phyloP scores from a whole-genome alignment of 2,113 vertebrate species.

The Chaetodon auriga region DNA sequence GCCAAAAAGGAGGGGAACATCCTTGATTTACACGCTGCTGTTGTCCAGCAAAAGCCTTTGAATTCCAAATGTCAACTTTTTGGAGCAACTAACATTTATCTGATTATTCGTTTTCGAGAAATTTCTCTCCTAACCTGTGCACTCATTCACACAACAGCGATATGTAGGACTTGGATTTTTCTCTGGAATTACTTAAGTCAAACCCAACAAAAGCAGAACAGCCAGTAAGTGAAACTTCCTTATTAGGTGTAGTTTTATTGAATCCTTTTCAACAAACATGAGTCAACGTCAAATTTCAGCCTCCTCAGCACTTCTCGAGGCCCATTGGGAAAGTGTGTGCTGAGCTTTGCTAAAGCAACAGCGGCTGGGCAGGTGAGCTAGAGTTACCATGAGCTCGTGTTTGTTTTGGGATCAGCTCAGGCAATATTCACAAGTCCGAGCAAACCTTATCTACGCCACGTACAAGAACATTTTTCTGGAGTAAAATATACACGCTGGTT shows the following conservation, averaged over 20 bases:
- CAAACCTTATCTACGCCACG: conserved; percentile 63
- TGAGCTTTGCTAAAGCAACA: conserved; percentile 75
- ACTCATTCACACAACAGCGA: neutral
- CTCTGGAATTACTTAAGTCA: conserved; percentile 15
- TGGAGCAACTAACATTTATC: neutral
- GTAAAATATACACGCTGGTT: conserved; percentile 49
- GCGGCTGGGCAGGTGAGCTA: conserved; percentile 64
- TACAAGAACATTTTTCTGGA: conserved; percentile 68
- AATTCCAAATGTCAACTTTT: conserved; percentile 24
- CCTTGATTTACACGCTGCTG: conserved; percentile 16
- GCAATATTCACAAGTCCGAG: conserved; percentile 70
- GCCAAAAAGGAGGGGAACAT: conserved; percentile 20
- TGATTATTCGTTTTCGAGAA: neutral
- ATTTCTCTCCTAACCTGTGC: neutral
- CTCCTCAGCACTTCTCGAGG: conserved; percentile 55
- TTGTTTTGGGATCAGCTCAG: conserved; percentile 75
- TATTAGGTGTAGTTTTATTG: conserved; percentile 49
- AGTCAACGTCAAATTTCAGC: conserved; percentile 66
- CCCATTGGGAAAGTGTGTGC: conserved; percentile 52
- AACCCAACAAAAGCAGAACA: conserved; percentile 26
- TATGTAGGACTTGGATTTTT: conserved; percentile 1
- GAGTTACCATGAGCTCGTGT: conserved; percentile 70
- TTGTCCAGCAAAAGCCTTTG: conserved; percentile 12
- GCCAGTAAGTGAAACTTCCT: conserved; percentile 33
- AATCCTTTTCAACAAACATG: conserved; percentile 63